Evolutionary conservation across 2,113 vertebrate genomes (phyloP), one percentile per base, ranked within the genome.

Genomic region (Myrmophylax atrothorax): DNA sequence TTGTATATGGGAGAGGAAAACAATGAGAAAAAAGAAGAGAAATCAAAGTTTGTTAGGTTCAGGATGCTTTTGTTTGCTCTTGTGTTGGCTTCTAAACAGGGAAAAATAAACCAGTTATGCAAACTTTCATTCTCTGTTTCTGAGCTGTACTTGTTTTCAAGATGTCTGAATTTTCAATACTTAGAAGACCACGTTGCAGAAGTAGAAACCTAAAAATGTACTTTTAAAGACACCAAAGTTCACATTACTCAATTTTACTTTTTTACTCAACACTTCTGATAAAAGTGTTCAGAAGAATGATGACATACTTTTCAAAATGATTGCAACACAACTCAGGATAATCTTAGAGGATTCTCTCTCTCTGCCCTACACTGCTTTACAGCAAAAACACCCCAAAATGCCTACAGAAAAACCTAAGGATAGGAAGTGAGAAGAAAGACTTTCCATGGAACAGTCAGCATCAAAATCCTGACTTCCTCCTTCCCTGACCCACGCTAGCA

Each of bases 1-100:
- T 16, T 29, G 8, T 25, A 49, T 19, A 25, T 2, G 14, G 1
- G 1, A 29, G 14, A 4, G 13, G 3, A 16, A 31, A 44, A 25
- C 5, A 49, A 28, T 14, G 16, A 12, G 1, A 58, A 64, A 59
- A 80, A 44, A 59, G 4, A 90, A 79, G 31, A 58, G 11, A 77
- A 84, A 66, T 2, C 3, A 12, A 59, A 89, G 13, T 10, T 83
- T 12, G 5, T 50, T 70, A 83, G 4, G 55, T 55, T 42, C 26
- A 58, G 19, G 6, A 59, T 72, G 11, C 3, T 40, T 89, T 72
- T 67, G 9, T 62, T 87, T 55, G 25, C 13, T 78, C 15, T 75
- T 84, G 38, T 74, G 5, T 8, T 74, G n/a, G 4, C 17, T 89
- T 15, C 18, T 28, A 46, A 70, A 64, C 13, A 35, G 29, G 24